Evolutionary conservation across 2,797 vertebrate genomes (phyloP).

Genomic region (Podarcis lilfordi): DNA sequence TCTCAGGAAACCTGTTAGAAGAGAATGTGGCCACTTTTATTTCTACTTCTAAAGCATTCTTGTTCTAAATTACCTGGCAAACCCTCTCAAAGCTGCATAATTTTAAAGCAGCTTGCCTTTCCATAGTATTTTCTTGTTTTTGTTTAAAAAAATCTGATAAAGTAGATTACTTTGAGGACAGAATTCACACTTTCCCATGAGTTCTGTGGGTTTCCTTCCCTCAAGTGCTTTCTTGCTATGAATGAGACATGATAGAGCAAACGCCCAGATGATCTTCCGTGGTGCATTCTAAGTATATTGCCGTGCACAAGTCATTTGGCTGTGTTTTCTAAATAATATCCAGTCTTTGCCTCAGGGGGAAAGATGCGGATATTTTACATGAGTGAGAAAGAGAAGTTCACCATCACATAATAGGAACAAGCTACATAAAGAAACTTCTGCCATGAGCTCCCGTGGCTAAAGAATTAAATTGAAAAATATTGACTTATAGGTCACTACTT

Average conservation of each 20-base stretch:
- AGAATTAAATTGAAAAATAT: no score
- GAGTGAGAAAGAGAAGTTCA: background rate
- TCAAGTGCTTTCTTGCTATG: background rate
- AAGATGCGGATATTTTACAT: background rate
- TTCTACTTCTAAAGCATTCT: background rate
- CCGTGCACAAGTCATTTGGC: background rate
- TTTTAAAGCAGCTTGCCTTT: background rate
- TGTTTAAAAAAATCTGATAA: background rate
- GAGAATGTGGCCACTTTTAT: constrained; percentile 14
- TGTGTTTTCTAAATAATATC: background rate
- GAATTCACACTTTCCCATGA: background rate
- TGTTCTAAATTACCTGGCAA: constrained; percentile 27
- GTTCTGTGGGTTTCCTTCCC: background rate
- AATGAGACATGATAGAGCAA: background rate
- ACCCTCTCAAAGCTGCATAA: constrained; percentile 40
- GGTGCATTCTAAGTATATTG: background rate
- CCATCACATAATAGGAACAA: background rate
- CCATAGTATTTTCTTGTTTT: background rate
- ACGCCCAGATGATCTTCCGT: background rate
- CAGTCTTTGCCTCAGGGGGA: background rate
- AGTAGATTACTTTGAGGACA: background rate
- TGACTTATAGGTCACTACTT: no score
- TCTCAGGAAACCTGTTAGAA: constrained; percentile 42
- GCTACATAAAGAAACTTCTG: background rate
- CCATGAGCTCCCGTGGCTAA: background rate